These are phyloP conservation scores for Meta bourneti DNA, from an alignment of 2,888 invertebrate genomes.

Conservation along the genomic window DNA sequence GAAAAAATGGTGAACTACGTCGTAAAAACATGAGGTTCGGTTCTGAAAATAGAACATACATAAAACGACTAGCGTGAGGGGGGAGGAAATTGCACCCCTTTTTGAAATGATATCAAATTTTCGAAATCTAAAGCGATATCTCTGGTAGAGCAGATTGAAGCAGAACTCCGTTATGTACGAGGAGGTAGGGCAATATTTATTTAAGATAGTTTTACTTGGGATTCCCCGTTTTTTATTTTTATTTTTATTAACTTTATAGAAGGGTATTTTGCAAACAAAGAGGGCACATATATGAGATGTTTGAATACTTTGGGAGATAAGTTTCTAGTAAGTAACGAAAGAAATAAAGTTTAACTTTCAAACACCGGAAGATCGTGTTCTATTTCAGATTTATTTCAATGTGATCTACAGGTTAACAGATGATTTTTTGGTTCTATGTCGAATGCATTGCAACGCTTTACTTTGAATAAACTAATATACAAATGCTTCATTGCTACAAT, in stretches of 20 bases:
- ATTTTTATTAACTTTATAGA: background rate
- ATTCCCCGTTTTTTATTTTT: background rate
- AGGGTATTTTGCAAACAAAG: background rate
- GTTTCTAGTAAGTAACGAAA: background rate
- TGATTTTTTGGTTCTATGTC: too few relatives aligned
- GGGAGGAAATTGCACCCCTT: background rate
- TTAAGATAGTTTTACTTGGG: constrained; percentile 57
- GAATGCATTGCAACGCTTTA: too few relatives aligned
- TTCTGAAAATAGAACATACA: constrained; percentile 69
- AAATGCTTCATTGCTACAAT: too few relatives aligned
- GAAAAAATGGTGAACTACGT: constrained; percentile 35
- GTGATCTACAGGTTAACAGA: background rate
- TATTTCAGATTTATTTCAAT: background rate
- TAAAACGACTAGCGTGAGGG: constrained; percentile 28
- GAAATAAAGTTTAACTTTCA: background rate
- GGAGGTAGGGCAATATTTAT: constrained; percentile 63
- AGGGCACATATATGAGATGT: background rate
- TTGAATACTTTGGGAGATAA: background rate
- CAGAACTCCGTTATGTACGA: constrained; percentile 47
- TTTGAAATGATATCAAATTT: constrained; percentile 72
- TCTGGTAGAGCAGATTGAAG: constrained; percentile 61
- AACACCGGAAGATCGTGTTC: background rate
- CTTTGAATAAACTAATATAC: too few relatives aligned
- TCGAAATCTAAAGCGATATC: constrained; percentile 64
- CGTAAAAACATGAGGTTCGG: constrained; percentile 59